Evolutionary conservation across 2,113 vertebrate genomes (phyloP).

Genomic region (Hippocampus mohnikei): DNA sequence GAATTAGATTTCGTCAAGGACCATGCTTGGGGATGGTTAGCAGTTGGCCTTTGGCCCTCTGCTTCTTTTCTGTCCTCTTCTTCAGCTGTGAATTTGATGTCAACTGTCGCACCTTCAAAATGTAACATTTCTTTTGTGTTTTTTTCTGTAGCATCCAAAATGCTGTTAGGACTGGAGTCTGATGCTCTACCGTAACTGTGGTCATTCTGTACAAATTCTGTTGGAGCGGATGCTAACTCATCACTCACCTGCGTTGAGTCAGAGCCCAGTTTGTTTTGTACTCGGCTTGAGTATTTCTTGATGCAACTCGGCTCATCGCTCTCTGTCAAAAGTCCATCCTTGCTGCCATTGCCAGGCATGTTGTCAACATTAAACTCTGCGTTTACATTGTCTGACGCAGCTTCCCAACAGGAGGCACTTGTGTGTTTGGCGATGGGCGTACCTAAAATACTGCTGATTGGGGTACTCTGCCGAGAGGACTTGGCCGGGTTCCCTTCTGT

Average conservation of each 20-base stretch:
- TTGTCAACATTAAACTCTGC: constrained; percentile 50
- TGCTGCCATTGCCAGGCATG: constrained; percentile 38
- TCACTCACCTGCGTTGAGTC: constrained; percentile 32
- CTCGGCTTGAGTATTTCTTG: constrained; percentile 51
- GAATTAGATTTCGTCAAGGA: constrained; percentile 7
- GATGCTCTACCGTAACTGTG: constrained; percentile 68
- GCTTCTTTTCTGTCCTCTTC: constrained; percentile 21
- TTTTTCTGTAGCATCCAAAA: constrained; percentile 11
- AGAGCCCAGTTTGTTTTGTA: constrained; percentile 38
- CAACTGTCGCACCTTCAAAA: not conserved
- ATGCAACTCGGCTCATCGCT: constrained; percentile 51
- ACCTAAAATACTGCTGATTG: constrained; percentile 36
- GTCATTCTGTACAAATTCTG: constrained; percentile 59
- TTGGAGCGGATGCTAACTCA: constrained; percentile 12
- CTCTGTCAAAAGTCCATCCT: constrained; percentile 45
- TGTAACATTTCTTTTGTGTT: constrained; percentile 12
- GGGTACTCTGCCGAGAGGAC: constrained; percentile 44
- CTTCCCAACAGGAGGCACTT: constrained; percentile 62
- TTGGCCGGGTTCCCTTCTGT: constrained; percentile 46
- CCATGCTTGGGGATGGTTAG: constrained; percentile 15
- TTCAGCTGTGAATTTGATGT: constrained; percentile 10
- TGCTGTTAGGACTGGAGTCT: constrained; percentile 31
- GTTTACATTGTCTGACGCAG: constrained; percentile 29
- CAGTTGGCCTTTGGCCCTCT: constrained; percentile 19
- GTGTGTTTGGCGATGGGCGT: constrained; percentile 59